Evolutionary conservation across 2,113 vertebrate genomes (phyloP).

Genomic region (Rhea pennata): DNA sequence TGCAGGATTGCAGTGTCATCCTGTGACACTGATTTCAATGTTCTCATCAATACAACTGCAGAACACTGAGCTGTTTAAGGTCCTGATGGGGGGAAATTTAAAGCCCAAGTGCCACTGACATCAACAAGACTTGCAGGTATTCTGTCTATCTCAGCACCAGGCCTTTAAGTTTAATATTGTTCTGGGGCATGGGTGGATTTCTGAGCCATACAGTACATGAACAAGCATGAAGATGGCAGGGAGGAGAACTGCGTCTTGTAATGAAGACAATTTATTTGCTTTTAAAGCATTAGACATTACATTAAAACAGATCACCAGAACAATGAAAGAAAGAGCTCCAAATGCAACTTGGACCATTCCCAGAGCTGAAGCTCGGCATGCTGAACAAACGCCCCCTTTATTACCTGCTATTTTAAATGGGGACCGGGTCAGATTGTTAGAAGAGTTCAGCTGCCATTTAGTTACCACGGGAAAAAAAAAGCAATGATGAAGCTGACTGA

Average conservation of each 20-base stretch:
- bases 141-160: neutral
- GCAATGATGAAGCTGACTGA: neutral
- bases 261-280: slow-evolving; percentile 26
- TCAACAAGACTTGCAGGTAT: neutral
- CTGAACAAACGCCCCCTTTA: neutral
- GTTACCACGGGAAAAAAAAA: neutral
- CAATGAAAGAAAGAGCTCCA: neutral
- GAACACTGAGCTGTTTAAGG: neutral
- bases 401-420: neutral
- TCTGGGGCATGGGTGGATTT: neutral
- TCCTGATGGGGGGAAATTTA: neutral
- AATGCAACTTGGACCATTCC: neutral
- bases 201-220: neutral
- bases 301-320: neutral
- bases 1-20: neutral
- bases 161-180: neutral
- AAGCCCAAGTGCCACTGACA: neutral
- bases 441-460: neutral
- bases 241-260: neutral
- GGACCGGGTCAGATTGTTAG: neutral
- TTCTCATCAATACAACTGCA: neutral
- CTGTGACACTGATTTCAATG: neutral
- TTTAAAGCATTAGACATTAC: neutral
- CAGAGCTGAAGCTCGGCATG: neutral
- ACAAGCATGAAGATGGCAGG: slow-evolving; percentile 9